Evolutionary conservation across 2,888 invertebrate species (phyloP), one percentile per base, ranked within the genome.

Genomic region (Pasiphila rectangulata): DNA sequence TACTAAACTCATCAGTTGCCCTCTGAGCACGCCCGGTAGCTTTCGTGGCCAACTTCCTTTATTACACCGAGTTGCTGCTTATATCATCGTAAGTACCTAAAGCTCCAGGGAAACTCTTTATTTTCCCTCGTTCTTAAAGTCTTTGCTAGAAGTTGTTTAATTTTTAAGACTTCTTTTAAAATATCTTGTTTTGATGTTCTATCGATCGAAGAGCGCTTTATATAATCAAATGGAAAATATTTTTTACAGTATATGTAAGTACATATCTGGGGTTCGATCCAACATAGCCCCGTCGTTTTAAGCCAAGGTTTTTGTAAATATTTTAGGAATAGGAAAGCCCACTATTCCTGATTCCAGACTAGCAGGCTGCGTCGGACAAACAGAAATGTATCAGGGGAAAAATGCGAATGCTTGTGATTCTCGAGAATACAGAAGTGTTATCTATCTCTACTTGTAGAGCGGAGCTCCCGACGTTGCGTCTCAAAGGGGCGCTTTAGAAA

Each of bases 1-100:
- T 83, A 67, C 69, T 76, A 80, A 85, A 86, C 84, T 83, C 79
- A 85, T 85, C 83, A 83, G 78, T 68, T 68, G 71, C 71, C 66
- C 72, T 66, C 67, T 56, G 72, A 69, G 72, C 79, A 71, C 74
- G 76, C 72, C 63, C 73, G 69, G 66, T 61, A 64, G 75, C 72
- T 76, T 72, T 79, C 50, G 46, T 37, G 20, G 67, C 69, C 52
- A 75, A 84, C 72, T 84, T 84, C 73, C 72, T 75, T 76, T 74
- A 76, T 76, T 72, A 69, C 71, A 64, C 62, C 57, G 72, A 79
- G 69, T 77, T 74, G 61, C 59, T 50, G 54, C 51, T 65, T 64
- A 66, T 64, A 71, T 68, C 66, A 71, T 69, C 65, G 6, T 39
- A 34, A 38, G 6, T 39, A 29, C 38, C 20, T 25, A 64, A 62